A percentile compares a stretch with the other conserved stretches of the same genome.
Evolutionary conservation across 2,113 vertebrate genomes (phyloP).

Genomic region (Stegostoma tigrinum): DNA sequence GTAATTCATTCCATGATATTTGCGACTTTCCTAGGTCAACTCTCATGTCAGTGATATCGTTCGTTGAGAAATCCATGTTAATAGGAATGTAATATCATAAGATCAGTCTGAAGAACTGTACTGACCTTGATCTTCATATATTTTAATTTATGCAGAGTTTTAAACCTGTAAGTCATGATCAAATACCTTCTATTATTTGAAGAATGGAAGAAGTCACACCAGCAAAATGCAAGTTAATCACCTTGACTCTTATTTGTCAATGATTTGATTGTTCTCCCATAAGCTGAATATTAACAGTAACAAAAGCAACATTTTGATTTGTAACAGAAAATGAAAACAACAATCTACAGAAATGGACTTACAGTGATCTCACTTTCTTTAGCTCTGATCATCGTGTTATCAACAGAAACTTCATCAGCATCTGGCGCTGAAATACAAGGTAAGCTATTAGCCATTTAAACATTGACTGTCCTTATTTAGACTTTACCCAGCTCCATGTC

Average conservation of each 20-base stretch:
- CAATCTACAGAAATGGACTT: not conserved
- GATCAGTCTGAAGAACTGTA: not conserved
- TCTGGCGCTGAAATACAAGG: slow-evolving; percentile 3
- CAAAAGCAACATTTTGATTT: not conserved
- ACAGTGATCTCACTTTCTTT: not conserved
- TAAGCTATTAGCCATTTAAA: not conserved
- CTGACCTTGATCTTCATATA: not conserved
- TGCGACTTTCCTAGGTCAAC: not conserved
- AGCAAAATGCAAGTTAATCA: not conserved
- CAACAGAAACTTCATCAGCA: not conserved
- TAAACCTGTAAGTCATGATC: not conserved
- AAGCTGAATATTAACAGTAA: not conserved
- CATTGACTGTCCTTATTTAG: not conserved
- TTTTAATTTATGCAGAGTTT: not conserved
- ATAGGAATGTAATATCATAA: not conserved
- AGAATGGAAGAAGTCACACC: not conserved
- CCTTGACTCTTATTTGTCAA: not conserved
- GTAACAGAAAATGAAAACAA: not conserved
- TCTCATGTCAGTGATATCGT: not conserved
- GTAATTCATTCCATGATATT: not conserved
- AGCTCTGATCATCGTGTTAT: not conserved
- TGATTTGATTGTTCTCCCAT: not conserved
- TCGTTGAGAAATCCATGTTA: not conserved
- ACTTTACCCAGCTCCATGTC: not conserved
- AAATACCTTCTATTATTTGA: not conserved